Base-by-base conservation (phyloP, 2,113 vertebrate genomes). In the Hippocampus guttulatus region DNA sequence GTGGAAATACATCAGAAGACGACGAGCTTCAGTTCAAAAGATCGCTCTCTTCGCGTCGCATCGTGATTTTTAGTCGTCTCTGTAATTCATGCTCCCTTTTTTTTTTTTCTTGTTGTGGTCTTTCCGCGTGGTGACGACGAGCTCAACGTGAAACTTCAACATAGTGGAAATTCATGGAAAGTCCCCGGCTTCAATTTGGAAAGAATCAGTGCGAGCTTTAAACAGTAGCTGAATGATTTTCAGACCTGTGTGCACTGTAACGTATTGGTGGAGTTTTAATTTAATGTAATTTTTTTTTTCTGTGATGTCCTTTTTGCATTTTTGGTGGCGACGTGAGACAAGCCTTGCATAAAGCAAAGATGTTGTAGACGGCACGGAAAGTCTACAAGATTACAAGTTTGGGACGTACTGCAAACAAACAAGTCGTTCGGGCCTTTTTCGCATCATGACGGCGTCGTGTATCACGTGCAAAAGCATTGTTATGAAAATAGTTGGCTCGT, bases 31-130 rank as follows among this genome's bases (percentile, higher is more conserved):
- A 8, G 18, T 33, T 3, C 1, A 27, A 61, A 33, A 61, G 27
- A 33, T 33, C 10, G 27, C 2, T 61, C 15, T 60, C 25, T 60
- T 5, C 58, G 74, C 38, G 81, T 76, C 77, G 76, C 21, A 10
- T 55, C 2, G 11, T 55, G 8, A 52, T 78, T 80, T 75, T 1
- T 55, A 73, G 30, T 80, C 62, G 80, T 73, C 77, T 82, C 27
- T 80, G 51, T 69, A 64, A 64, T 55, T 63, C 57, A 70, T 11
- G 15, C 75, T 73, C 70, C 71, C 64, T 68, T 83, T 76, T 61
- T 47, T 61, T 47, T 33, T 33, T 33, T 23, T 76, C 66, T 62
- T 55, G 21, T 55, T n/a, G 52, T 55, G 52, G 52, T 55, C 21
- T 55, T 55, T 51, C 10, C 11, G 21, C 21, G 7, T 23, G 9